Evolutionary conservation across 1,140 invertebrate genomes (phyloP).

Genomic region (Drosophila neocordata): DNA sequence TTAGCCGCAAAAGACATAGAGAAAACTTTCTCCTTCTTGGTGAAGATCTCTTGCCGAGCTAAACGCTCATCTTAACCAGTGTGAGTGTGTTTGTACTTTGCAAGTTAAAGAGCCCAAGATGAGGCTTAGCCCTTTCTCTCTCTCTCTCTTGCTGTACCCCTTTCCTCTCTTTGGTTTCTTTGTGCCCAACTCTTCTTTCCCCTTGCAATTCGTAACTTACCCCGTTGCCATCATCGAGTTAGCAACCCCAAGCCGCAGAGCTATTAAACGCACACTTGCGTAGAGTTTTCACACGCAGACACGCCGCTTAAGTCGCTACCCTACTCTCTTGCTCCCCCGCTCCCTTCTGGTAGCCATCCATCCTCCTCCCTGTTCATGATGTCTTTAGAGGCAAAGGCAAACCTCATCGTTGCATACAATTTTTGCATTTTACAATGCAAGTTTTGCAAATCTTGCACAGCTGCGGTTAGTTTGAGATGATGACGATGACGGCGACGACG

Average conservation of each 20-base stretch:
- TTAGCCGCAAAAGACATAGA: conserved; percentile 53
- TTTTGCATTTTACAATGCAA: conserved; percentile 61
- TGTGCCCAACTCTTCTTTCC: not conserved
- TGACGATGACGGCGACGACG: conserved; percentile 2
- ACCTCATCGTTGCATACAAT: conserved; percentile 40
- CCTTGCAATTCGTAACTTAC: not conserved
- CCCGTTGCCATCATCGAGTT: not conserved
- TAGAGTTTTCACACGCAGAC: conserved; percentile 69
- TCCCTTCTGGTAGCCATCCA: too few species aligned
- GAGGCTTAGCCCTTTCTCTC: conserved; percentile 34
- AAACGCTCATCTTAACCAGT: conserved; percentile 18
- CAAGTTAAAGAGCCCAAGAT: conserved; percentile 63
- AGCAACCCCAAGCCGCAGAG: conserved; percentile 45
- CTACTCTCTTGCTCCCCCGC: not conserved
- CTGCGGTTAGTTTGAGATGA: conserved; percentile 56
- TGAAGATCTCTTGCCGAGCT: conserved; percentile 52
- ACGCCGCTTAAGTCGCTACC: conserved; percentile 30
- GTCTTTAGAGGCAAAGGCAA: conserved; percentile 20
- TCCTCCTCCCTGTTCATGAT: too few species aligned
- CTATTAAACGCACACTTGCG: conserved; percentile 77
- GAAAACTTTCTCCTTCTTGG: conserved; percentile 65
- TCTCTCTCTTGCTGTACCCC: too few species aligned
- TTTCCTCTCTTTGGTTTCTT: not conserved
- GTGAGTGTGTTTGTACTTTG: conserved; percentile 55
- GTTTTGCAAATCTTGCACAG: conserved; percentile 68